Evolutionary conservation across 1,140 invertebrate genomes (phyloP), one percentile per base, ranked within the genome.

Genomic region (Zaprionus capensis): DNA sequence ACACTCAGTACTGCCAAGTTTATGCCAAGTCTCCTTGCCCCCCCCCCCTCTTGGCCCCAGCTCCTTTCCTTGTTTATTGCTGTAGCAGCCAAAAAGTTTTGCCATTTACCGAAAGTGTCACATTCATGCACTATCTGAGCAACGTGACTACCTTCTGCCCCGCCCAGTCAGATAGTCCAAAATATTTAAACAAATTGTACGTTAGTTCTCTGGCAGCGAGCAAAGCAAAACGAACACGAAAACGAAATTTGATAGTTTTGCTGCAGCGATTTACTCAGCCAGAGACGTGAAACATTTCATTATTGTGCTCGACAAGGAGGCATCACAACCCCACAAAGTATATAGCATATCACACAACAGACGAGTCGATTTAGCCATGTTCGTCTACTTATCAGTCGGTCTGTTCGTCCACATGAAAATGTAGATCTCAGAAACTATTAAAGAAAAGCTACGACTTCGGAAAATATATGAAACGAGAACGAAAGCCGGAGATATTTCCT

Each of bases 161-260:
- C 31, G 31, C 31, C 41, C n/a, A 9, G n/a, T n/a, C 41, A 46
- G 68, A 24, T 41, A 65, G 58, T 41, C 15, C 34, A 12, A 66
- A 71, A 55, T 62, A 76, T 71, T 76, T 76, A 58, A 80, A 81
- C 78, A 81, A 80, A 71, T 81, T 76, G 77, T 67, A 51, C 64
- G 77, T 59, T 78, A 66, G 38, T 46, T 46, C 9, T 11, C 46
- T 36, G 26, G 55, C 55, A 20, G 20, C 15, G 4, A 4, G 12
- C 46, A 20, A 22, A 56, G n/a, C 7, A 17, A 17, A n/a, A 41
- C 2, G 12, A 7, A 34, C 44, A 59, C 0, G 22, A 68, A 58
- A 28, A 26, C 31, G 28, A 46, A 57, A 70, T 66, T 65, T 34
- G 56, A 68, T 49, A 51, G 34, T n/a, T 36, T 17, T 28, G 34